Evolutionary conservation across 2,113 vertebrate genomes (phyloP).

Genomic region (Equus przewalskii): DNA sequence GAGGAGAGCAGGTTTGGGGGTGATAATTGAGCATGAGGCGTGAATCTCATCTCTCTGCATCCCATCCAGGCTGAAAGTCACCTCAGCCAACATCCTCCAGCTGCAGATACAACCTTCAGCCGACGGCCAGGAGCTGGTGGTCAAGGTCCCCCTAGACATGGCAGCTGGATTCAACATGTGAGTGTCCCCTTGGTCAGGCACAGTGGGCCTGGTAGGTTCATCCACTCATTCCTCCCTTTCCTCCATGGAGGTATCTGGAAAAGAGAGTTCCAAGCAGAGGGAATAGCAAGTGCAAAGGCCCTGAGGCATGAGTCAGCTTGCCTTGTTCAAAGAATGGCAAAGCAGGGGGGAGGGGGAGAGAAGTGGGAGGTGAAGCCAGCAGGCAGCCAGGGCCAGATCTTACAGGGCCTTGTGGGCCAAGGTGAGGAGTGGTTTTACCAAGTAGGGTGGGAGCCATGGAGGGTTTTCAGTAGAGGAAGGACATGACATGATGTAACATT

Average conservation of each 20-base stretch:
- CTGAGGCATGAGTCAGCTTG: background rate
- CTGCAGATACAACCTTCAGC: background rate
- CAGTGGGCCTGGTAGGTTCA: too few species aligned
- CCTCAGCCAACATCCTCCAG: constrained; percentile 69
- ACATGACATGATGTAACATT: background rate
- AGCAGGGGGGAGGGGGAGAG: rapidly evolving
- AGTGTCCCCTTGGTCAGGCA: constrained; percentile 39
- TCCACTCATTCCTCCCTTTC: background rate
- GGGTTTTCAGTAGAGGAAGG: background rate
- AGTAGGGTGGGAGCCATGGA: background rate
- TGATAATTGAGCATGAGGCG: rapidly evolving
- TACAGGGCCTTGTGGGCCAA: background rate
- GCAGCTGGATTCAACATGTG: constrained; percentile 78
- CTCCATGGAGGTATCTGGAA: background rate
- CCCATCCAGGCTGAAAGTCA: constrained; percentile 76
- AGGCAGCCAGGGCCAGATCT: background rate
- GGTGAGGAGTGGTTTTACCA: background rate
- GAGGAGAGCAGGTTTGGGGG: background rate
- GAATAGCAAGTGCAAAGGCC: background rate
- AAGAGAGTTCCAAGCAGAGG: background rate
- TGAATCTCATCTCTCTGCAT: background rate
- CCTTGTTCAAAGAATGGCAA: background rate
- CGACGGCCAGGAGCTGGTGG: background rate
- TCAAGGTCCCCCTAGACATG: constrained; percentile 74
- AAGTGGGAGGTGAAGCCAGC: background rate